These are phyloP conservation scores for Conus ventricosus DNA, from an alignment of 1,140 invertebrate species.

Conservation along the genomic window DNA sequence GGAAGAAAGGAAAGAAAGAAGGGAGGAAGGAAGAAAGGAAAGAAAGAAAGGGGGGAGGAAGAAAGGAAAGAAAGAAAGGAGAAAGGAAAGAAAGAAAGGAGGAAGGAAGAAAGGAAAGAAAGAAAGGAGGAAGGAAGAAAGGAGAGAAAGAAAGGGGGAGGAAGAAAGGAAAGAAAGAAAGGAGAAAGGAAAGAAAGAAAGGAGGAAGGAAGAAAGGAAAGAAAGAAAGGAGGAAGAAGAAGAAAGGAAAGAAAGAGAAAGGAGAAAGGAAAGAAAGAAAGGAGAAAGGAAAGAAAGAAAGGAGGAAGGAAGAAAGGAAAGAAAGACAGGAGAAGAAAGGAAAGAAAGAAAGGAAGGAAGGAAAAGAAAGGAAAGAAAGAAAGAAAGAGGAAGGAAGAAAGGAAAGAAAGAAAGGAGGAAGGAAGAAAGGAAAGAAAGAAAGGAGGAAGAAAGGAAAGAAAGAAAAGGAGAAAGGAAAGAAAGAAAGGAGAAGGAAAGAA, in stretches of 20 bases:
- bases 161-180: not conserved
- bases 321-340: not conserved
- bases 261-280: not conserved
- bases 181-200: not conserved
- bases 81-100: not conserved
- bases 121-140: not conserved
- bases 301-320: too few species aligned
- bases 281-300: not conserved
- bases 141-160: not conserved
- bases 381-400: not conserved
- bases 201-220: not conserved
- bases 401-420: not conserved
- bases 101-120: not conserved
- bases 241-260: not conserved
- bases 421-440: not conserved
- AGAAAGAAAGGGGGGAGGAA: not conserved
- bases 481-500: too few species aligned
- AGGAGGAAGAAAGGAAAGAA: not conserved
- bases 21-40: not conserved
- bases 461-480: not conserved
- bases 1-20: not conserved
- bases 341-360: not conserved
- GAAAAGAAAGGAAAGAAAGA: not conserved
- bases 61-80: not conserved
- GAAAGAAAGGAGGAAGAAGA: not conserved